Base-by-base conservation (phyloP, 2,113 vertebrate genomes). In the Tragelaphus strepsiceros region DNA sequence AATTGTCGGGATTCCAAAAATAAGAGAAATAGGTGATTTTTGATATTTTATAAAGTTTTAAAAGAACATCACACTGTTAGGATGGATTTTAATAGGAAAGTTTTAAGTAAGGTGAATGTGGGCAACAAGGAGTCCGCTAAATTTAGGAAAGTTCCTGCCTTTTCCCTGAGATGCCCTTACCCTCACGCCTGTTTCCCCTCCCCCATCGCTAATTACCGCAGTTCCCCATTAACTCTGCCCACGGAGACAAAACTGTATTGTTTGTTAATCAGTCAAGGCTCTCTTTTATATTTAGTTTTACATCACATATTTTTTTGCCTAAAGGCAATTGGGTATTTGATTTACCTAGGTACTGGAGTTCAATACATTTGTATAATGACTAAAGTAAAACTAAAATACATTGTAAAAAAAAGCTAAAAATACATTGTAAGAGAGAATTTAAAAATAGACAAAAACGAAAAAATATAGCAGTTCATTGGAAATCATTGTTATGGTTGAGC, bases 141-240 rank as follows among this genome's bases (percentile, higher is more conserved):
- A 13, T 90, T 88, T 61, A 43, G 93, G 94, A 54, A 94, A 95
- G 46, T 78, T 82, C 59, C 67, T 3, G 64, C 53, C 83, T 94
- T 95, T 95, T 77, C 89, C 85, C 32, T 51, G 91, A 91, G 85
- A 91, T 67, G 85, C 71, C 91, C 95, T 67, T 12, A 54, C 78
- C 74, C 22, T 43, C 86, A 13, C n/a, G 1, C 32, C 30, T 28
- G 84, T 39, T 39, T 59, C 95, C 97, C 98, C 91, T 93, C 96
- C 98, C 98, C 96, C 92, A 30, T 7, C n/a, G 17, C 87, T 98
- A 98, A 97, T 98, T 94, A 89, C 94, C 95, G 59, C 32, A 97
- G 87, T 97, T 98, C 97, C 97, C 74, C 26, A 53, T 82, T 88
- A 88, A 92, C 84, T 95, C 90, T 12, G 83, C 56, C 71, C 43